A percentile compares a stretch with the other conserved stretches of the same genome.
Evolutionary conservation across 2,888 invertebrate genomes (phyloP).

Genomic region (Reticulitermes lucifugus): DNA sequence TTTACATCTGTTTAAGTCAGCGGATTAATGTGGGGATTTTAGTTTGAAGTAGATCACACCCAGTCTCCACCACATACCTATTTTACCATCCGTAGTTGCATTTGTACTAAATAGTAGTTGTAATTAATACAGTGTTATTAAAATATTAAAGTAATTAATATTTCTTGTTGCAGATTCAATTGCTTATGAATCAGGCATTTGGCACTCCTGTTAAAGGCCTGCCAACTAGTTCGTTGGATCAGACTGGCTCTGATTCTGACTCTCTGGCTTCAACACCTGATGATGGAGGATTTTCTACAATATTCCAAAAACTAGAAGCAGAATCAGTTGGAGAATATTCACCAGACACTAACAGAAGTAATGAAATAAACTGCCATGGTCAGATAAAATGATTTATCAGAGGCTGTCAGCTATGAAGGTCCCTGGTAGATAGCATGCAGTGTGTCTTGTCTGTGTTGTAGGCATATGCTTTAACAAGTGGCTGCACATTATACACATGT

Average conservation of each 20-base stretch:
- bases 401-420: neutral
- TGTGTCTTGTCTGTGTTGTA: no score
- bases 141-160: no score
- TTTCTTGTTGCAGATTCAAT: conserved; percentile 58
- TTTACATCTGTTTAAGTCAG: no score
- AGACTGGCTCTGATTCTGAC: conserved; percentile 60
- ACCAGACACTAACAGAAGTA: neutral
- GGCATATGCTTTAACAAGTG: no score
- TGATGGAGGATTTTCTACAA: conserved; percentile 11
- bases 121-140: no score
- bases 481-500: no score
- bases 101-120: no score
- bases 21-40: no score
- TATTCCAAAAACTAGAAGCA: neutral
- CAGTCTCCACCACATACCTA: no score
- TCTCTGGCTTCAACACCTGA: conserved; percentile 62
- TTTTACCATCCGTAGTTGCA: no score
- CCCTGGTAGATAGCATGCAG: no score
- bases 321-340: neutral
- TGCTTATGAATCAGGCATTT: conserved; percentile 60
- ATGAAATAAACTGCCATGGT: neutral
- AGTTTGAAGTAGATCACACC: no score
- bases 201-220: conserved; percentile 53
- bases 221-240: conserved; percentile 49
- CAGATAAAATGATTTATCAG: neutral